Percentiles rank a stretch among this genome's conserved stretches.
Evolutionary conservation across 2,888 invertebrate species (phyloP).

Genomic region (Bellardia pandia): DNA sequence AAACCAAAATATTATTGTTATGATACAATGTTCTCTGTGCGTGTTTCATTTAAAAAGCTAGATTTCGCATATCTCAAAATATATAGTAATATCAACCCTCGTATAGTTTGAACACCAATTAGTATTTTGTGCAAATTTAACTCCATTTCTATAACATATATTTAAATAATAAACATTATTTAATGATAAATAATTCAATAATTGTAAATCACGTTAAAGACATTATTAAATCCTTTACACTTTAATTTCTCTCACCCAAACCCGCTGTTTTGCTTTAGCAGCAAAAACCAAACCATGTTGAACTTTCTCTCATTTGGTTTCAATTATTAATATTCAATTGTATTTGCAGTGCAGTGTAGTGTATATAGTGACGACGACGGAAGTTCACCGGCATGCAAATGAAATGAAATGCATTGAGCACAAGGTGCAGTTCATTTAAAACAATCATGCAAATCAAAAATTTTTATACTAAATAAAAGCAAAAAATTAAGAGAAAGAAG

Average conservation of each 20-base stretch:
- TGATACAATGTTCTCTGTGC: too few species aligned
- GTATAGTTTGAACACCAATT: background rate
- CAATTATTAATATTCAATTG: slow-evolving; percentile 69
- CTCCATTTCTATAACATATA: background rate
- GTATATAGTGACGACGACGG: slow-evolving; percentile 66
- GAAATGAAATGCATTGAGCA: slow-evolving; percentile 73
- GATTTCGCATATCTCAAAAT: too few species aligned
- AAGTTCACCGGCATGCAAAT: slow-evolving; percentile 69
- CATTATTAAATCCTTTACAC: slow-evolving; percentile 20
- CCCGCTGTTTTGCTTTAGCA: background rate
- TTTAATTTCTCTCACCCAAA: background rate
- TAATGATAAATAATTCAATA: slow-evolving; percentile 22
- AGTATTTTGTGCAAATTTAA: background rate
- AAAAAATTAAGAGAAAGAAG: slow-evolving; percentile 4
- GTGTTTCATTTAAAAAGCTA: too few species aligned
- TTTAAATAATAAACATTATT: background rate
- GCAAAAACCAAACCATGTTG: background rate
- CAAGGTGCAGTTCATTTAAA: slow-evolving; percentile 72
- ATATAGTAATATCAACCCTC: too few species aligned
- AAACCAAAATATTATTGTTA: too few species aligned
- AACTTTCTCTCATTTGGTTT: slow-evolving; percentile 30
- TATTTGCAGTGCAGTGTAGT: slow-evolving; percentile 37
- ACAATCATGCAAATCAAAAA: slow-evolving; percentile 70
- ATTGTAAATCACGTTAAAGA: background rate
- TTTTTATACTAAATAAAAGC: slow-evolving; percentile 40